Base-by-base conservation (phyloP, 2,797 vertebrate genomes). In the Triplophysa bombifrons region DNA sequence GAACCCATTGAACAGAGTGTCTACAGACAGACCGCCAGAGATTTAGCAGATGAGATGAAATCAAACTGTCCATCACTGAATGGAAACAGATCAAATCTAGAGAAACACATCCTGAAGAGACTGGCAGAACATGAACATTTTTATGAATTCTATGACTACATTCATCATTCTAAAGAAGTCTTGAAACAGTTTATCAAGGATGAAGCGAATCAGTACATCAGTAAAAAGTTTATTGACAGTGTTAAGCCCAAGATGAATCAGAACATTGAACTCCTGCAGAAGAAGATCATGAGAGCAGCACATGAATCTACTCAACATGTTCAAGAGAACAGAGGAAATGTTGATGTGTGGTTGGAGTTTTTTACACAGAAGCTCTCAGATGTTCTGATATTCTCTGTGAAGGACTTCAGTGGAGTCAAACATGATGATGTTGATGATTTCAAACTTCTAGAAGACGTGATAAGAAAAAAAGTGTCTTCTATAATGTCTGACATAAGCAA, bases 331-430 rank as follows among this genome's bases (percentile, higher is more conserved):
- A 4, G 10, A 12, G 55, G 10, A 58, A 11, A 22, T 58, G 11
- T 58, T 58, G n/a, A 58, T 22, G 10, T 22, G 55, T 58, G 55
- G 55, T 58, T 58, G n/a, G 12, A 0, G 55, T 22, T 22, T 58
- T 58, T 58, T 20, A 58, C 20, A 22, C 3, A 3, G 20, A 22
- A 58, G 20, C 55, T 58, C 55, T 58, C 55, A 58, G 20, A 58
- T 25, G 55, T 58, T 22, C 20, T 58, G 55, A 58, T 58, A 13
- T 58, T 58, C 55, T 58, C 55, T 12, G 55, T 58, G 20, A 58
- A 58, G 20, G 55, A 58, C 55, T 22, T 58, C 10, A 30, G 48
- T 74, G 58, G 20, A 12, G 11, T 84, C 68, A 77, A 56, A 55
- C 72, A 63, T n/a, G 10, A 53, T 69, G 8, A n/a, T 72, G 16